Base-by-base conservation (phyloP, 2,113 vertebrate species). In the Corythornis vintsioides region DNA sequence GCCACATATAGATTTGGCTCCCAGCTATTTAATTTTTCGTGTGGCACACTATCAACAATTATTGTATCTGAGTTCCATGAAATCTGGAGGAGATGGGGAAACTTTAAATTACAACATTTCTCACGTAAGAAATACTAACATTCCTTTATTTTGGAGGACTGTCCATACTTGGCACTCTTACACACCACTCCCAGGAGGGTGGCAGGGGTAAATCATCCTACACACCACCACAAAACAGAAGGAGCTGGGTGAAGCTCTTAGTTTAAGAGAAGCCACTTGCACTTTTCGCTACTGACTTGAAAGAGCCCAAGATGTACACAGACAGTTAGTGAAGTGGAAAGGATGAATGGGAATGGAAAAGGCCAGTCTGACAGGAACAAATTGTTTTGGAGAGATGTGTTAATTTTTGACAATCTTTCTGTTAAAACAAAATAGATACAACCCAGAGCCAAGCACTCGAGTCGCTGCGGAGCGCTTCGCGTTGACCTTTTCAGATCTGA, bases 21-120 rank as follows among this genome's bases (percentile, higher is more conserved):
- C 84, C 50, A 92, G 95, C 92, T 94, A 88, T 92, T 97, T 95
- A 73, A 97, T 97, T 96, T 97, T 96, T 97, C 94, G 94, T 20
- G 65, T 82, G 88, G 93, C 93, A 92, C 21, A 26, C 88, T 92
- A 96, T 92, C 80, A 88, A 89, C 92, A 94, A 88, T 77, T 88
- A 86, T 48, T 61, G 75, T 29, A 61, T 53, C 60, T 72, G 86
- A 71, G n/a, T 86, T 86, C 80, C 33, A 50, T n/a, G 56, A 89
- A 94, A 88, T 82, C 81, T 78, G 91, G 72, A 86, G 55, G 87
- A 96, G 67, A 79, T 8, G 17, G 52, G 24, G n/a, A 84, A 86
- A 72, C 78, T 90, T 80, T 83, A 88, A 94, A 92, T 88, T 42
- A 93, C 85, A 87, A 65, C 52, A 87, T 92, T 82, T 82, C 92